Evolutionary conservation across 2,888 invertebrate species (phyloP), one percentile per base, ranked within the genome.

Genomic region (Therioaphis trifolii): DNA sequence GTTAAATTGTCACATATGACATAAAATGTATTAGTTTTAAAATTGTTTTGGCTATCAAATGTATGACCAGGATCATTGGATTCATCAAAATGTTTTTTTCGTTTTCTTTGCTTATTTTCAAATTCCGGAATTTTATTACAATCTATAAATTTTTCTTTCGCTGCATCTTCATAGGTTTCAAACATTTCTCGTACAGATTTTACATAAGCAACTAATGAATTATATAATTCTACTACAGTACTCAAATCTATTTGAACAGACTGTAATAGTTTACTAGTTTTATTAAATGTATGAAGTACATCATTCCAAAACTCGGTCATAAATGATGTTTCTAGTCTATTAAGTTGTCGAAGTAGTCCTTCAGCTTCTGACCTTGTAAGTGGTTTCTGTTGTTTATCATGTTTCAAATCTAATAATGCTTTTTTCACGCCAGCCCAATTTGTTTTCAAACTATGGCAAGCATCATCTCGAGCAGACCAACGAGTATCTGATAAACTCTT

Each of bases 391-490:
- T 7, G 43, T 43, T 43, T 43, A 43, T 43, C 43, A 43, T 43
- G 43, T 43, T 43, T 43, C 43, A 43, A 43, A 43, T 43, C 43
- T 43, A 43, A 43, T 43, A 43, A 43, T 43, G 43, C 43, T 43
- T 43, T 63, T 63, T 63, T 63, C n/a, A 15, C 29, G 29, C 27
- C 63, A 63, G 15, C 29, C 63, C 63, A 63, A 63, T 63, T 43
- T 63, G 27, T 63, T 63, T 63, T 63, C 29, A 63, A 29, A 29
- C 63, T 63, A 29, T 29, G 46, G 66, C 86, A 86, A 15, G 61
- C 40, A n/a, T 66, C 66, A 40, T 66, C n/a, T 40, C 40, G 35
- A 66, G 40, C 66, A 40, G 35, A 74, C 29, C 52, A 74, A n/a
- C 49, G 24, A 49, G 74, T 55, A 35, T 55, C 49, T 18, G 27